A percentile compares a stretch with the other conserved stretches of the same genome.
These are phyloP conservation scores for Micronycteris hirsuta DNA, from an alignment of 2,113 vertebrate genomes.

Conservation along the genomic window DNA sequence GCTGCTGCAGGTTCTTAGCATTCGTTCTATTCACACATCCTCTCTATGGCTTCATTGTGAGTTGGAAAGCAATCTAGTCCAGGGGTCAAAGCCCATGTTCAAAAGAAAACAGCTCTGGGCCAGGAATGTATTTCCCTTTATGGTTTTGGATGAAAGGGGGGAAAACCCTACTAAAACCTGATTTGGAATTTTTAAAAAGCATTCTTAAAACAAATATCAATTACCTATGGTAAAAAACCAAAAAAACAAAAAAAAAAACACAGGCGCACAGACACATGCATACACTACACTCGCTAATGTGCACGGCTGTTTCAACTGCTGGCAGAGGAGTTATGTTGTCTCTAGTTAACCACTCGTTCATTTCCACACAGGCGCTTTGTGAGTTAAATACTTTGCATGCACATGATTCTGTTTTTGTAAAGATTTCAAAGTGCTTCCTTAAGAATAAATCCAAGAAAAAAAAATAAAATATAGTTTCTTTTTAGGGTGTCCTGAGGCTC, in stretches of 20 bases:
- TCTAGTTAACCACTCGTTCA: not conserved
- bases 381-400: not conserved
- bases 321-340: not conserved
- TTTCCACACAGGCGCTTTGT: not conserved
- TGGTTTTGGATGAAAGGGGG: not conserved
- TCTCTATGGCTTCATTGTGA: constrained; percentile 43
- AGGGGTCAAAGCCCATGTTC: constrained; percentile 59
- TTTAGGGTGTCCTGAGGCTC: not conserved
- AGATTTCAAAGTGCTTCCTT: not conserved
- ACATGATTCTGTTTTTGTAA: not conserved
- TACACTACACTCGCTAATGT: too few relatives aligned
- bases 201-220: not conserved
- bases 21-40: not conserved
- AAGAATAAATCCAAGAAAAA: constrained; percentile 5
- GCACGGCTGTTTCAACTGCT: not conserved
- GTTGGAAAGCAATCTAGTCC: constrained; percentile 33
- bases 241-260: not conserved
- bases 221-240: not conserved
- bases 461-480: constrained; percentile 1
- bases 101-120: constrained; percentile 51
- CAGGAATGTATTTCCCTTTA: constrained; percentile 7
- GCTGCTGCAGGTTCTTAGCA: not conserved
- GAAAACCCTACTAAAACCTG: not conserved
- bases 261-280: not conserved
- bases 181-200: not conserved